Evolutionary conservation across 2,797 vertebrate genomes (phyloP), one percentile per base, ranked within the genome.

Genomic region (Synanceia verrucosa): DNA sequence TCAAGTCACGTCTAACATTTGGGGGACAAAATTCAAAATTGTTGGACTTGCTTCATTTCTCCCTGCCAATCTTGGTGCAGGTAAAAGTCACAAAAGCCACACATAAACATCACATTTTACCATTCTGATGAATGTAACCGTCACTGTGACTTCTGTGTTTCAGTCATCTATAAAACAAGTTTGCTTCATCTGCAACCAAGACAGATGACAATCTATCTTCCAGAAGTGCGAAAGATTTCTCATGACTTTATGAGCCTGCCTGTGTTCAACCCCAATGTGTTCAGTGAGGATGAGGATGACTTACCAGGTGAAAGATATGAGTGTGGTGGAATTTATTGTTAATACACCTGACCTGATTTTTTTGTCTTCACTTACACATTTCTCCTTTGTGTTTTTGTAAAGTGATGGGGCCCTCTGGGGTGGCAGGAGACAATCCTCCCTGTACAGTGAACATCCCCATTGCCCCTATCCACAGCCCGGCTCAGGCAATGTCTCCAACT

Each of bases 1-100:
- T 95, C 98, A 99, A 94, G 98, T 99, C 88, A 99, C 98, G n/a
- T 99, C 98, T 77, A 99, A 99, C 89, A 99, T 99, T 78, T 99
- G 98, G 98, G 98, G 98, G 85, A 99, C 98, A 71, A 99, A 99
- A 93, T 99, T 99, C 92, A 99, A 99, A 94, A 99, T 99, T 61
- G 98, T 99, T 58, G 98, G 98, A 75, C 96, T 99, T 89, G 97
- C 98, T 62, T 94, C 97, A 65, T 99, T 99, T 89, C 95, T 99
- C 78, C 98, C 98, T 64, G 95, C 97, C 76, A 99, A 98, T 88
- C 96, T 99, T 12, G 98, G 98, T 83, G 98, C 98, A 96, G 98
- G 98, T 99, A 96, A 82, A 71, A 56, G 1, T 46, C 3, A n/a
- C 29, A 39, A 48, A 55, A 56, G 1, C 3, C 19, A 33, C 36